A percentile compares a stretch with the other conserved stretches of the same genome.
These are phyloP conservation scores for Acanthiza pusilla DNA, from an alignment of 2,797 vertebrate species.

Conservation along the genomic window DNA sequence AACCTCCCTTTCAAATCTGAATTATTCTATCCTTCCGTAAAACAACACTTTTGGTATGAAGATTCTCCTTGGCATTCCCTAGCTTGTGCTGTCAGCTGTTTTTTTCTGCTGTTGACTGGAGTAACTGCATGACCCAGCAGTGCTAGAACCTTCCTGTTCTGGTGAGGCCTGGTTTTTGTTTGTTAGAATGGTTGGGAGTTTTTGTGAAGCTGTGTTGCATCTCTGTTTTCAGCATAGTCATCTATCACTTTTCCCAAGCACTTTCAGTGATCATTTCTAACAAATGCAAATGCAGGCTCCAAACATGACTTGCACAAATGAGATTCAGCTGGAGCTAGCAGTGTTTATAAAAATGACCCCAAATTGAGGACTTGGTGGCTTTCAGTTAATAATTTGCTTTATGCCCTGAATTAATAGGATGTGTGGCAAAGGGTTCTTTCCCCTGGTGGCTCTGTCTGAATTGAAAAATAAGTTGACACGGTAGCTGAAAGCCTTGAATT, in stretches of 20 bases:
- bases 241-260: background rate
- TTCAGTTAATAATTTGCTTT: background rate
- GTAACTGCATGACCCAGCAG: background rate
- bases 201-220: background rate
- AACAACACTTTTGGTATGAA: background rate
- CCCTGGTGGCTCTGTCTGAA: background rate
- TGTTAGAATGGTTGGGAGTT: background rate
- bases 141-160: background rate
- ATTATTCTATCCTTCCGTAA: background rate
- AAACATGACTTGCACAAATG: background rate
- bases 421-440: background rate
- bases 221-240: background rate
- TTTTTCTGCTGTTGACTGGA: background rate
- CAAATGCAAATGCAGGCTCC: background rate
- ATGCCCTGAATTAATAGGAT: background rate
- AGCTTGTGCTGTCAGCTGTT: background rate
- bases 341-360: background rate
- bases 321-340: background rate
- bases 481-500: background rate
- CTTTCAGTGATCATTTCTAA: background rate
- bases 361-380: background rate
- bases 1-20: background rate
- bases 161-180: background rate
- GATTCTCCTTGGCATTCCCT: background rate
- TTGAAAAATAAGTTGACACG: background rate